These are phyloP conservation scores for Sialis fuliginosa DNA, from an alignment of 2,888 invertebrate genomes.

Conservation along the genomic window DNA sequence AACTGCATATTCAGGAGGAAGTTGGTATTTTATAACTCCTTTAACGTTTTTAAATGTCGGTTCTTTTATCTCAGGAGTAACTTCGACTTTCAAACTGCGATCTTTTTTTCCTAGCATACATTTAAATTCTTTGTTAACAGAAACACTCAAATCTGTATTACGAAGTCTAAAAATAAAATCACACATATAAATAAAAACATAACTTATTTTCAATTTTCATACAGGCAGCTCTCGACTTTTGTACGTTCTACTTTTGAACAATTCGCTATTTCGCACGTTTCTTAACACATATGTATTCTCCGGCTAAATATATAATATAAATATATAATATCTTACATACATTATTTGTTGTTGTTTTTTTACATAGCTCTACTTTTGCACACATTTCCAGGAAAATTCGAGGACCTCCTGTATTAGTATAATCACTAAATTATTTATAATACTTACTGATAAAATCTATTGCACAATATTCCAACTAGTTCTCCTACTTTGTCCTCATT, in stretches of 20 bases:
- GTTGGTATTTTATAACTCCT: conserved; percentile 27
- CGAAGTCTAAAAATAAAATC: conserved; percentile 36
- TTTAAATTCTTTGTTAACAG: conserved; percentile 52
- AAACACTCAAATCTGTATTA: conserved; percentile 51
- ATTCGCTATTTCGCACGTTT: too few species aligned
- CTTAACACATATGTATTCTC: too few species aligned
- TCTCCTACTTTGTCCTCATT: conserved; percentile 71
- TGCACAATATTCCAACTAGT: conserved; percentile 62
- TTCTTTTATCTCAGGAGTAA: conserved; percentile 29
- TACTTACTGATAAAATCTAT: conserved; percentile 59
- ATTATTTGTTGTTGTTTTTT: too few species aligned
- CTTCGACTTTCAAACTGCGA: conserved; percentile 37
- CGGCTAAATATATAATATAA: too few species aligned
- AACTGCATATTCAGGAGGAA: conserved; percentile 31
- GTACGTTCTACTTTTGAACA: too few species aligned
- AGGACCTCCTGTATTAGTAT: too few species aligned
- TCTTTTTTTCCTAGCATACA: conserved; percentile 76
- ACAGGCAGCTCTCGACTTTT: too few species aligned
- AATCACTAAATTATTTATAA: conserved; percentile 2
- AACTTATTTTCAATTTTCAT: neutral
- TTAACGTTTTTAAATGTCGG: conserved; percentile 33
- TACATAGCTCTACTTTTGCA: too few species aligned
- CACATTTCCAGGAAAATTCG: too few species aligned
- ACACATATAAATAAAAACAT: conserved; percentile 3
- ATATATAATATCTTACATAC: too few species aligned